Percentiles rank a stretch among this genome's conserved stretches.
Conservation (phyloP, 2,888 invertebrate species). For the Heteromurus nitidus region DNA sequence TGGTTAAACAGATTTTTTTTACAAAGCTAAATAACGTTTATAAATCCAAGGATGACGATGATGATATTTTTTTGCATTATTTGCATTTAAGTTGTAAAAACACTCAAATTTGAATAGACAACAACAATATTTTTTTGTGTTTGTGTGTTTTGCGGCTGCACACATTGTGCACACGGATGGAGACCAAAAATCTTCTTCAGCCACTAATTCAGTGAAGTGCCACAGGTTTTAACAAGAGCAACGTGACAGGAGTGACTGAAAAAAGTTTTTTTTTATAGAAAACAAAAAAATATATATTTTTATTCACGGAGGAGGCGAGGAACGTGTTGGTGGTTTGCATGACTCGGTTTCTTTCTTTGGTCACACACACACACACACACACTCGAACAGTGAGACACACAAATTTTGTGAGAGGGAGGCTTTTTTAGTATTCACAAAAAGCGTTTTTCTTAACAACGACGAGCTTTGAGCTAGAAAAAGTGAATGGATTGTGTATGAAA, state of each 20-base stretch:
- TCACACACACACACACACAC: conserved; percentile 54
- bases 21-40: background rate
- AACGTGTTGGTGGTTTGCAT: conserved; percentile 64
- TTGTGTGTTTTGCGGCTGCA: conserved; percentile 1
- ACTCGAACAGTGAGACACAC: too few species aligned
- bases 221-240: conserved; percentile 72
- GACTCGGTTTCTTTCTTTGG: conserved; percentile 55
- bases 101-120: background rate
- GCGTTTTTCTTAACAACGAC: conserved; percentile 10
- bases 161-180: too few species aligned
- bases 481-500: conserved; percentile 16
- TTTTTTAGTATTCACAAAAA: conserved; percentile 44
- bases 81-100: conserved; percentile 35
- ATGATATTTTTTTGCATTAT: background rate
- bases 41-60: too few species aligned
- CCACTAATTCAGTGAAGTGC: conserved; percentile 64
- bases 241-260: conserved; percentile 68
- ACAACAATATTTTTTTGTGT: background rate
- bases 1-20: conserved; percentile 38
- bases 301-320: conserved; percentile 13
- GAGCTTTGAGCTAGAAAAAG: too few species aligned
- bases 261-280: background rate
- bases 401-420: background rate
- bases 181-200: background rate
- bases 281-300: conserved; percentile 26